Base-by-base conservation (phyloP, 2,888 invertebrate species). In the Eristalinus aeneus region DNA sequence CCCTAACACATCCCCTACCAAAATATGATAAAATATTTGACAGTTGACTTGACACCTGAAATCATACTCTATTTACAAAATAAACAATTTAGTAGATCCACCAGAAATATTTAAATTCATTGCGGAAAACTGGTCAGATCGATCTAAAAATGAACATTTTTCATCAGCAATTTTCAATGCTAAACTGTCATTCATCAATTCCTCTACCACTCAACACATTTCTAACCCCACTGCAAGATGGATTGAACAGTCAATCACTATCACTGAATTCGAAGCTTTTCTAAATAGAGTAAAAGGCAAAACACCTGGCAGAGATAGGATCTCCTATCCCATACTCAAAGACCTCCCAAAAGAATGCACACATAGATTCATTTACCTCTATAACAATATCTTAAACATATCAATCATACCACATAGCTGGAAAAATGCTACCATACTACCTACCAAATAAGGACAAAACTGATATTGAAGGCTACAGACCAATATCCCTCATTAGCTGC, bases 381-480 rank as follows among this genome's bases (percentile, higher is more conserved):
- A 60, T 60, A 31, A 60, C 60, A 60, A 16, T 4, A 23, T 58
- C 12, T 23, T 23, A 16, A 58, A 58, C 6, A 58, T 22, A 12
- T 27, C 46, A n/a, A 10, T 34, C 8, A 34, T 34, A 9, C 34
- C 34, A 9, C 65, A 67, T 11, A 36, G 3, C 22, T 67, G 65
- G 65, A 53, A 67, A 53, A 67, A 23, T 12, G 65, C 65, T 16
- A 53, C 53, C 27, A 53, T 67, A 53, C 34, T 67, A 8, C 46
- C 65, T 2, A 67, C 53, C 60, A 27, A 27, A 60, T 23, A 60
- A 60, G 11, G 60, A 23, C 12, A 60, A 60, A 12, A 22, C 23
- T 10, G 6, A 4, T 11, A 60, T 60, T 12, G 60, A 22, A 60
- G 22, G 27, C 6, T 27, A 60, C 27, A 23, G 23, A 53, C 63